Base-by-base conservation (phyloP, 2,888 invertebrate genomes). In the Aromia moschata region DNA sequence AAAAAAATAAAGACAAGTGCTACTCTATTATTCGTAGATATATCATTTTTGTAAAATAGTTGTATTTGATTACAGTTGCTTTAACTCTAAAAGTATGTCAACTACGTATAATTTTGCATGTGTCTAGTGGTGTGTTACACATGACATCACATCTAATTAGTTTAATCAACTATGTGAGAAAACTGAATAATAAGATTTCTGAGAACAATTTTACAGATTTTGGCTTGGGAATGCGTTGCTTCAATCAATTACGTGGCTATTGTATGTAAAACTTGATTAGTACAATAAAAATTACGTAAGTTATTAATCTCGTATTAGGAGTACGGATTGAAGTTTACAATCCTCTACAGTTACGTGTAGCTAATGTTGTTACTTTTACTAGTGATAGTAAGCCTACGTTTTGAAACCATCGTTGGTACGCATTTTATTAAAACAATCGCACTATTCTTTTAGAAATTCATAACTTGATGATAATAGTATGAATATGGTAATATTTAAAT, bases 361-460 rank as follows among this genome's bases (percentile, higher is more conserved):
- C 31, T 30, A 11, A 31, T 20, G 30, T 30, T 30, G 15, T 30
- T 52, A 41, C 51, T 40, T 52, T 51, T 40, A 18, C 41, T 40
- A 41, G n/a, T 14, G 12, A 41, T 17, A 41, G 40, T 17, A 11
- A 14, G 12, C 17, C 12, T 31, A 25, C 16, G 41, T 52, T 41
- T 41, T 41, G 51, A 52, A 40, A 52, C 17, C 38, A 38, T 49
- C 18, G 38, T 49, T 49, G 38, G n/a, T 25, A 47, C 33, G 36
- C n/a, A 47, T 18, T n/a, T n/a, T n/a, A 18, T 36, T 47, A 36
- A 30, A 41, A 52, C 51, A 52, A 52, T 52, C 30, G 30, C 41
- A n/a, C 31, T 52, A 52, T 17, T 52, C 31, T 15, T 31, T 18
- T 16, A 52, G 41, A 52, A 40, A 41, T 31, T 31, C 41, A 41